These are phyloP conservation scores for Anadara kagoshimensis DNA, from an alignment of 1,140 invertebrate species.

Conservation along the genomic window DNA sequence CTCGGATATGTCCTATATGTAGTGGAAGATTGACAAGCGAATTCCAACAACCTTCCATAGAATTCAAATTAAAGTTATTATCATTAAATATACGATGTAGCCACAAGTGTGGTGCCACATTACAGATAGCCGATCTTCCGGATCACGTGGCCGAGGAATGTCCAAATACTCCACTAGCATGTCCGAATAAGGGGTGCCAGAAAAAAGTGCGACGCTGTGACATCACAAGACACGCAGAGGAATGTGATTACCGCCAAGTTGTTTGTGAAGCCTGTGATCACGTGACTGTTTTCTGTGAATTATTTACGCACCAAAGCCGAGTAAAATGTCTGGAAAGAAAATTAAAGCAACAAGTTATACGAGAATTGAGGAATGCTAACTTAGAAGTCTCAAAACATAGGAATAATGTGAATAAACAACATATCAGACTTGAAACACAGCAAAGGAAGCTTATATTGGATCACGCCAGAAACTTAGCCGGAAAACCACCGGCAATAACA, in stretches of 20 bases:
- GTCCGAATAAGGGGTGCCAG: slow-evolving; percentile 56
- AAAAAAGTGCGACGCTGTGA: slow-evolving; percentile 49
- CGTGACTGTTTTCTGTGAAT: slow-evolving; percentile 48
- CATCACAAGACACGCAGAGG: slow-evolving; percentile 45
- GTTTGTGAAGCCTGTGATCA: slow-evolving; percentile 61
- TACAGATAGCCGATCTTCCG: slow-evolving; percentile 48
- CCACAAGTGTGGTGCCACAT: slow-evolving; percentile 53
- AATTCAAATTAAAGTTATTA: slow-evolving; percentile 53
- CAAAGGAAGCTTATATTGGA: slow-evolving; percentile 19
- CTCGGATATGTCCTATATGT: slow-evolving; percentile 48
- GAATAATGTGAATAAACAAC: slow-evolving; percentile 29
- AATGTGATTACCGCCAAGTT: slow-evolving; percentile 56
- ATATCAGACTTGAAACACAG: slow-evolving; percentile 20
- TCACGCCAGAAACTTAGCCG: slow-evolving; percentile 26
- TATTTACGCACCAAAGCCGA: slow-evolving; percentile 60
- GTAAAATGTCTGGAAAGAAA: slow-evolving; percentile 58
- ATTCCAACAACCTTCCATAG: slow-evolving; percentile 29
- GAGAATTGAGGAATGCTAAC: slow-evolving; percentile 41
- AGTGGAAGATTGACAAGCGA: slow-evolving; percentile 23
- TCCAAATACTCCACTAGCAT: slow-evolving; percentile 49
- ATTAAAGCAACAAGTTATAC: slow-evolving; percentile 56
- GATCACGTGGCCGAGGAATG: slow-evolving; percentile 56
- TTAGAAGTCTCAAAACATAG: slow-evolving; percentile 47
- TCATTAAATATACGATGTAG: slow-evolving; percentile 47
- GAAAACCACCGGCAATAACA: background rate